Conservation (phyloP, 2,888 invertebrate species). For the Sarcophaga caerulescens region DNA sequence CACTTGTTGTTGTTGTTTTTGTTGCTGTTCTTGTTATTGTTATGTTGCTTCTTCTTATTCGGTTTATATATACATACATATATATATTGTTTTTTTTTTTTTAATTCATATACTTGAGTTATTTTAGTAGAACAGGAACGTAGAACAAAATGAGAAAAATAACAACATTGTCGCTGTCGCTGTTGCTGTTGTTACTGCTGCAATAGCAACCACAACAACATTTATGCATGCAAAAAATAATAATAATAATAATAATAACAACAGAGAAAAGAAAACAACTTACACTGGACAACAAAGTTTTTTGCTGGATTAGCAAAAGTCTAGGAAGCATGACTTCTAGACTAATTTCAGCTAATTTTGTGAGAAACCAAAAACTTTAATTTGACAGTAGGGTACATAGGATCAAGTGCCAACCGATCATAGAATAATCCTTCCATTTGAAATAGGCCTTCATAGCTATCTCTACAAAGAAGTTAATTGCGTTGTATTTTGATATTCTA, state of each 20-base stretch:
- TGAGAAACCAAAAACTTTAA: too few relatives aligned
- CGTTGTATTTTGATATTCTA: too few relatives aligned
- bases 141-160: slow-evolving; percentile 27
- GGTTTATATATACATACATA: slow-evolving; percentile 10
- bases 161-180: not conserved
- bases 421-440: too few relatives aligned
- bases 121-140: slow-evolving; percentile 67
- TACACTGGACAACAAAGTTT: slow-evolving; percentile 11
- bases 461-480: too few relatives aligned
- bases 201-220: slow-evolving; percentile 20
- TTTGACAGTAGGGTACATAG: too few relatives aligned
- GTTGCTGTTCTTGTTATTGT: slow-evolving; percentile 72
- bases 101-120: slow-evolving; percentile 66
- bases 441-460: too few relatives aligned
- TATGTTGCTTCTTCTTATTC: slow-evolving; percentile 56
- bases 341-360: too few relatives aligned
- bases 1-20: slow-evolving; percentile 76
- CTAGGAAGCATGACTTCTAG: too few relatives aligned
- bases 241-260: slow-evolving; percentile 47
- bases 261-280: slow-evolving; percentile 48
- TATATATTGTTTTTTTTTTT: slow-evolving; percentile 51
- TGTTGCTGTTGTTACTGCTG: too few relatives aligned
- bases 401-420: too few relatives aligned
- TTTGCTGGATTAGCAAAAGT: too few relatives aligned
- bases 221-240: slow-evolving; percentile 42